Evolutionary conservation across 2,888 invertebrate species (phyloP).

Genomic region (Leptopilina drosophilae): DNA sequence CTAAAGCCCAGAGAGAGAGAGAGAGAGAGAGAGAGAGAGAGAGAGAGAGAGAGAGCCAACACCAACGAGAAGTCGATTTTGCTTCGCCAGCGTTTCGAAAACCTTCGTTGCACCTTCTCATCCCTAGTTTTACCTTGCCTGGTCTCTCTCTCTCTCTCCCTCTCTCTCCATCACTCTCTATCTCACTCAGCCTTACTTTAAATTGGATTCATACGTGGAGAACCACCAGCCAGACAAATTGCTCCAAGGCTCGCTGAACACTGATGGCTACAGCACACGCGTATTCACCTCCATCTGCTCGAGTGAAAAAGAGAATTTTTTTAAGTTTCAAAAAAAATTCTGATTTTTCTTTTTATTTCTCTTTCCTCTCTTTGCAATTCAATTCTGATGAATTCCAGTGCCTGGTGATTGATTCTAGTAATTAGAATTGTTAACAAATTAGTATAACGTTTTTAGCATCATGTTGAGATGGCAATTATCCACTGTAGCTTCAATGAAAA

Average conservation of each 20-base stretch:
- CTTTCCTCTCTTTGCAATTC: too few species aligned
- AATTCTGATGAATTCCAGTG: too few species aligned
- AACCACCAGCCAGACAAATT: slow-evolving; percentile 62
- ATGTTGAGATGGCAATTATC: too few species aligned
- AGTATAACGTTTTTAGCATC: too few species aligned
- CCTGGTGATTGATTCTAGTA: too few species aligned
- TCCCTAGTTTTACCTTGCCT: slow-evolving; percentile 55
- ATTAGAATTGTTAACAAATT: too few species aligned
- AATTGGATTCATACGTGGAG: slow-evolving; percentile 66
- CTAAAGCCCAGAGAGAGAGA: slow-evolving; percentile 41
- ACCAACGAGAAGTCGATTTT: slow-evolving; percentile 53
- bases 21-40: neutral
- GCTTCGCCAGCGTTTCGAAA: slow-evolving; percentile 61
- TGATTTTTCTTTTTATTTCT: too few species aligned
- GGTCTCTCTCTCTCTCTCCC: slow-evolving; percentile 53
- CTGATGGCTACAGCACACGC: slow-evolving; percentile 14
- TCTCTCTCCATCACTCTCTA: slow-evolving; percentile 45
- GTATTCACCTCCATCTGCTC: neutral
- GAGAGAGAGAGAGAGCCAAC: slow-evolving; percentile 31
- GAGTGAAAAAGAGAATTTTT: slow-evolving; percentile 11
- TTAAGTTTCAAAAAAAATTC: too few species aligned
- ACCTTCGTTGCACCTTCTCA: slow-evolving; percentile 47
- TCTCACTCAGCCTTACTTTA: slow-evolving; percentile 61
- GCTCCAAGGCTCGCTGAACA: slow-evolving; percentile 61
- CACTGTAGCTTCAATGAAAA: too few species aligned